Evolutionary conservation across 1,140 invertebrate genomes (phyloP), one percentile per base, ranked within the genome.

Genomic region (Euwallacea similis): DNA sequence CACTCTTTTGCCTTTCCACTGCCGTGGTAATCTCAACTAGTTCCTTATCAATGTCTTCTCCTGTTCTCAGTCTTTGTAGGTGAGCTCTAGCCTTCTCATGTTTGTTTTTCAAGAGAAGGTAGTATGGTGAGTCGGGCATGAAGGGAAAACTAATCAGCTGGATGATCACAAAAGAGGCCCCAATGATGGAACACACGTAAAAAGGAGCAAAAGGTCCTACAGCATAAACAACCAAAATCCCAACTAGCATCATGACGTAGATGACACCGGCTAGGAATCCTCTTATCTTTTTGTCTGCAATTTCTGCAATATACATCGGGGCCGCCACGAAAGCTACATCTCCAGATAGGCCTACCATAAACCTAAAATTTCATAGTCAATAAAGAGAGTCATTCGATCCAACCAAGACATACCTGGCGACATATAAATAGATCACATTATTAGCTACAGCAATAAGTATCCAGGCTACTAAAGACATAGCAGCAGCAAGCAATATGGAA

Each of bases 381-480:
- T 33, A 33, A 33, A 2, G 21, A 2, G 21, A 50, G 6, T 50
- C 6, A 11, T 50, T 50, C 46, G 13, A 50, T 9, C 21, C 59
- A 61, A 7, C 21, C 59, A 61, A 11, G 9, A 11, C 43, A 11
- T 10, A 65, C 76, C 79, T 80, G 0, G 88, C 89, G 2, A 85
- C 55, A 70, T 85, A 87, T 58, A 87, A 74, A 55, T 84, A 74
- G 75, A 80, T 79, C 0, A 85, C 78, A 13, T 73, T 75, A 4
- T 72, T 73, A 4, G 85, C 81, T 43, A 84, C 75, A 6, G 84
- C 78, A 33, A 91, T 88, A 0, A 88, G 66, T 0, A 82, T 41
- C 88, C 89, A 92, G 6, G 88, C 87, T 2, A 86, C 1, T 0
- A 89, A 69, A 74, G 88, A 91, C 0, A 88, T 88, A 2, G 85